Evolutionary conservation across 2,113 vertebrate genomes (phyloP), one percentile per base, ranked within the genome.

Genomic region (Microcebus lehilahytsara): DNA sequence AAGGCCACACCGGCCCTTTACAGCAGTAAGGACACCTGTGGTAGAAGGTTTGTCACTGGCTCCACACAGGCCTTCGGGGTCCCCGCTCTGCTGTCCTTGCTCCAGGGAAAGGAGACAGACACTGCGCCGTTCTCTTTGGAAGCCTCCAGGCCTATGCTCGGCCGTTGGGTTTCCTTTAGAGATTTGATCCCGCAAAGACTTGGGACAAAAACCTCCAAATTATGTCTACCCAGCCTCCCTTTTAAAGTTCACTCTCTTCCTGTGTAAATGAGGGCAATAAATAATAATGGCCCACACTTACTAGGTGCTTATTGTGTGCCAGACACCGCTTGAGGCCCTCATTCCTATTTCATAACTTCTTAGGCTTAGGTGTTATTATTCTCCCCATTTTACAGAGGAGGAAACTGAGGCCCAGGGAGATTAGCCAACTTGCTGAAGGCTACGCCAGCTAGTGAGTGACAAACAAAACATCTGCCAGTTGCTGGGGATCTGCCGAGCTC

Each of bases 201-300:
- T 40, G 12, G 66, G 34, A 71, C n/a, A 60, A 32, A 93, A 79
- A n/a, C 56, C 56, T 93, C 85, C 80, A 86, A 77, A 84, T 74
- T 25, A 17, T 46, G 19, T 72, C 60, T 85, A 3, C 79, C 75
- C 11, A n/a, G 27, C 32, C 90, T 94, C 67, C 46, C 72, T 91
- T 83, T 91, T 56, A 84, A 93, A 90, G 58, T 69, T 79, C 42
- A 32, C 14, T 37, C 75, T 95, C 92, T 93, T 96, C 69, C 58
- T 49, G 60, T 91, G 79, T 90, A n/a, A 89, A 67, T 4, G 25
- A 74, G 67, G 20, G 17, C 9, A 49, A 77, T 89, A 80, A 69
- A 51, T 64, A n/a, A 51, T 49, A 71, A 34, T 17, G 67, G 86
- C 64, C 66, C 37, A 62, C 49, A 86, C 30, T 5, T 64, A 64